Percentiles rank a stretch among this genome's conserved stretches.
phyloP scores from a whole-genome alignment of 2,797 vertebrate species.

The Enteromius trimaculatus region DNA sequence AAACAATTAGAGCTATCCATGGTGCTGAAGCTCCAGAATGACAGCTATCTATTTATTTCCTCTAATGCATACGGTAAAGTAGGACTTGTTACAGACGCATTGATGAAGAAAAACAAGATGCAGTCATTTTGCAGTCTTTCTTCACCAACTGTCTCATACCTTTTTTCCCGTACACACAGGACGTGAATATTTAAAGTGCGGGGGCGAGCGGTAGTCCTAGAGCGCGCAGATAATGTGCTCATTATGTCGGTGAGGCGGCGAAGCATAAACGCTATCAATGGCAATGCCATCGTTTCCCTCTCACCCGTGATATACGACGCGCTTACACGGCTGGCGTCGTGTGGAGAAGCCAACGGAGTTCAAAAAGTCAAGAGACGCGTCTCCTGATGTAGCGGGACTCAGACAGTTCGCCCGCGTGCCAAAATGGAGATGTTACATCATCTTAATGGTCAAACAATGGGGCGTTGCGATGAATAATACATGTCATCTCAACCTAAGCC shows the following conservation, averaged over 20 bases:
- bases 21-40: conserved; percentile 39
- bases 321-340: conserved; percentile 43
- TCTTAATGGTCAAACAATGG: conserved; percentile 72
- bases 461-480: conserved; percentile 77
- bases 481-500: conserved; percentile 51
- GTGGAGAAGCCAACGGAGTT: conserved; percentile 55
- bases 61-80: not conserved
- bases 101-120: not conserved
- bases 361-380: conserved; percentile 64
- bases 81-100: not conserved
- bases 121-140: conserved; percentile 5
- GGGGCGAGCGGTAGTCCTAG: conserved; percentile 44
- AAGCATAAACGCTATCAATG: conserved; percentile 61
- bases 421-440: conserved; percentile 73
- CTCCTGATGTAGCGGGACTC: conserved; percentile 55
- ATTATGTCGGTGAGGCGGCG: conserved; percentile 58
- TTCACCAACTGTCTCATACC: conserved; percentile 28
- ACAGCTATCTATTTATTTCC: not conserved
- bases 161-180: conserved; percentile 36
- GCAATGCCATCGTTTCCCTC: conserved; percentile 49
- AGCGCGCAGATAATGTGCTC: conserved; percentile 59
- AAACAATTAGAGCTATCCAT: conserved; percentile 24
- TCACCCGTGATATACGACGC: conserved; percentile 58
- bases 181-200: conserved; percentile 58
- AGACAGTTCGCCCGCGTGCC: conserved; percentile 41